phyloP scores from a whole-genome alignment of 2,113 vertebrate species.

The Alligator sinensis region DNA sequence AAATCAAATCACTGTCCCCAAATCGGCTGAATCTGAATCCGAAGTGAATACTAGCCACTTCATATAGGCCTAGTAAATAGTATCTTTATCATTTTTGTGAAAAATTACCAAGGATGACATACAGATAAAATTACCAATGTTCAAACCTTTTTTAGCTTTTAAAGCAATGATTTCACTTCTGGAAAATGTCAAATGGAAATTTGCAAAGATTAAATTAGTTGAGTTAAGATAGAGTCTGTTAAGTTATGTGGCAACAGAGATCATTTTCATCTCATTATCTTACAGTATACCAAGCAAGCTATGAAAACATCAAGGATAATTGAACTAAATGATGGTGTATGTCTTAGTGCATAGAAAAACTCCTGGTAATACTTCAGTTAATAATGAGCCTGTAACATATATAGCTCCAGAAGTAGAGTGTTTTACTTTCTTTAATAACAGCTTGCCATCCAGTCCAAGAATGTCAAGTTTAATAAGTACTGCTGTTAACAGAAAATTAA shows the following conservation, averaged over 20 bases:
- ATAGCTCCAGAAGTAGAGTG: not conserved
- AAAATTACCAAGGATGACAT: not conserved
- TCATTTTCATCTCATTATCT: constrained; percentile 24
- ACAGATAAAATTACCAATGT: not conserved
- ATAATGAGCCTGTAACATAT: constrained; percentile 25
- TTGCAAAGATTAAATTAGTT: not conserved
- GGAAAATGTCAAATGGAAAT: not conserved
- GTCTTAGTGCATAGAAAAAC: constrained; percentile 37
- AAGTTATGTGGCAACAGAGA: not conserved
- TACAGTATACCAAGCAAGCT: constrained; percentile 13
- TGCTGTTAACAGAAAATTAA: constrained; percentile 61
- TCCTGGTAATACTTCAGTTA: constrained; percentile 25
- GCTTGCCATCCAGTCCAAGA: constrained; percentile 53
- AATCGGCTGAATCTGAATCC: too few species aligned
- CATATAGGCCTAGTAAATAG: too few species aligned
- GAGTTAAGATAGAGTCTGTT: not conserved
- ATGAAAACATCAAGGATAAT: constrained; percentile 47
- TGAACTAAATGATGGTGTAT: not conserved
- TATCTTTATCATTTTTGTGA: not conserved
- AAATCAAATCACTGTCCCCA: too few species aligned
- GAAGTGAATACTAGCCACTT: too few species aligned
- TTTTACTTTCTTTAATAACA: constrained; percentile 65
- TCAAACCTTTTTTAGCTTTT: constrained; percentile 47
- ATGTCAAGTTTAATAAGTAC: constrained; percentile 34
- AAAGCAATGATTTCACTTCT: constrained; percentile 32